Conservation (phyloP, 2,888 invertebrate genomes). For the Zonitis immaculata region DNA sequence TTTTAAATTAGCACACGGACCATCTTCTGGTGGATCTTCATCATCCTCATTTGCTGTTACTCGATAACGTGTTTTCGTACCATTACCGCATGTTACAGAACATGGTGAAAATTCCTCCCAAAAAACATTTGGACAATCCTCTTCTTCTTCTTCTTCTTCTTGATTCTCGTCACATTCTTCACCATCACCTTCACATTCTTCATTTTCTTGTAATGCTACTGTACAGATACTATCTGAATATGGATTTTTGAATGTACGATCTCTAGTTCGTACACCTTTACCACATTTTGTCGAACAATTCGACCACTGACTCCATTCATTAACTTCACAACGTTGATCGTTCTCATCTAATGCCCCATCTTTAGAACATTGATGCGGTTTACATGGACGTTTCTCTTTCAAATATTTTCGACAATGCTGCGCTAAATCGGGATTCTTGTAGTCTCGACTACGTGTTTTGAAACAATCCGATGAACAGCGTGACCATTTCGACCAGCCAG, state of each 20-base stretch:
- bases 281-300: conserved; percentile 67
- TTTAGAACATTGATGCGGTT: conserved; percentile 1
- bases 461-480: conserved; percentile 43
- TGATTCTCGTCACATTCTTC: conserved; percentile 30
- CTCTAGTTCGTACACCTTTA: conserved; percentile 59
- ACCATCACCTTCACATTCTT: conserved; percentile 44
- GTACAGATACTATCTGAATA: conserved; percentile 50
- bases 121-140: conserved; percentile 56
- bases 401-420: conserved; percentile 35
- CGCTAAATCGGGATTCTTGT: conserved; percentile 22
- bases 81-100: conserved; percentile 68
- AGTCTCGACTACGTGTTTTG: conserved; percentile 47
- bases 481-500: conserved; percentile 37
- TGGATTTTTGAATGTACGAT: conserved; percentile 56
- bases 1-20: conserved; percentile 35
- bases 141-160: conserved; percentile 3
- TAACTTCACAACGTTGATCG: conserved; percentile 58
- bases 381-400: conserved; percentile 44
- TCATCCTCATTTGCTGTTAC: conserved; percentile 23
- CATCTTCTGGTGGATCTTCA: conserved; percentile 18
- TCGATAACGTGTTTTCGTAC: conserved; percentile 57
- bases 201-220: conserved; percentile 43
- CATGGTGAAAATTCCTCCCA: conserved; percentile 79
- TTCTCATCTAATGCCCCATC: conserved; percentile 28
- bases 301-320: conserved; percentile 70